phyloP scores from a whole-genome alignment of 2,888 invertebrate genomes.

The Idaea straminata region DNA sequence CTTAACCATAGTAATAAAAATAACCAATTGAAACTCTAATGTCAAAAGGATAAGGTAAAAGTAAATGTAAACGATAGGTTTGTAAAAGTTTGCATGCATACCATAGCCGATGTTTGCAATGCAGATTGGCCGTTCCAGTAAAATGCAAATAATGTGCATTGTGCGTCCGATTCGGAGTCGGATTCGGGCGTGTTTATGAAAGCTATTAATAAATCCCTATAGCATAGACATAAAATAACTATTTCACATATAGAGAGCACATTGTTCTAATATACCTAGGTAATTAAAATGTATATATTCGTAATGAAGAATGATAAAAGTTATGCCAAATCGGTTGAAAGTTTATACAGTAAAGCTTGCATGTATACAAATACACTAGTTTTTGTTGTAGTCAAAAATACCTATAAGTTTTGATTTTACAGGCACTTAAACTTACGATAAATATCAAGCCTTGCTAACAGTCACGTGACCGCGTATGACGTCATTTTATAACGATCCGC shows the following conservation, averaged over 20 bases:
- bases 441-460: too few species aligned
- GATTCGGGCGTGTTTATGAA: slow-evolving; percentile 20
- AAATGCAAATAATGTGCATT: slow-evolving; percentile 64
- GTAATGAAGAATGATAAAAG: too few species aligned
- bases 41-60: neutral
- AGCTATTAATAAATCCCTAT: slow-evolving; percentile 19
- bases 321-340: too few species aligned
- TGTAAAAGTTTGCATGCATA: slow-evolving; percentile 16
- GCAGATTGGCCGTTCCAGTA: slow-evolving; percentile 68
- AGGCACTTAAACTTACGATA: too few species aligned
- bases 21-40: slow-evolving; percentile 6
- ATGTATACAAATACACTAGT: too few species aligned
- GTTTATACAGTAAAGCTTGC: too few species aligned
- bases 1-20: neutral
- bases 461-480: too few species aligned
- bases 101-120: slow-evolving; percentile 59
- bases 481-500: too few species aligned
- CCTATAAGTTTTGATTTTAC: too few species aligned
- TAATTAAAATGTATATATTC: too few species aligned
- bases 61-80: neutral
- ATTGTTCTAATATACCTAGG: too few species aligned
- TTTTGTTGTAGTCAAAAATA: too few species aligned
- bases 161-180: slow-evolving; percentile 35
- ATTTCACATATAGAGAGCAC: neutral
- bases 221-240: slow-evolving; percentile 29